Percentiles rank a stretch among this genome's conserved stretches.
phyloP scores from a whole-genome alignment of 2,113 vertebrate genomes.

The Myotis davidii region DNA sequence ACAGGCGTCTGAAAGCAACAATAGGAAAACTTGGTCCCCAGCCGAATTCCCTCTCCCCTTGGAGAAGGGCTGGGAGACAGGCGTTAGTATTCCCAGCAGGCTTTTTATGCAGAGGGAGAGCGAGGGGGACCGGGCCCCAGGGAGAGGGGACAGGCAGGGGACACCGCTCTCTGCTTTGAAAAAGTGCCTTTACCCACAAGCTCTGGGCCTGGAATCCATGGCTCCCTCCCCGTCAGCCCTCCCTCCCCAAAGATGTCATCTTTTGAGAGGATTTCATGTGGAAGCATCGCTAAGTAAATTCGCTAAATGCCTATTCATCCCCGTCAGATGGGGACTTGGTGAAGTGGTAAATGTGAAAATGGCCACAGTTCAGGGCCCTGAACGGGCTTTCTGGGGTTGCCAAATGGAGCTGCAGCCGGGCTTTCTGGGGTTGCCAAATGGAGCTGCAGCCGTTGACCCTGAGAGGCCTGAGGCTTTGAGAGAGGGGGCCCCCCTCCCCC shows the following conservation, averaged over 20 bases:
- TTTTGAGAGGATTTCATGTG: slow-evolving; percentile 88
- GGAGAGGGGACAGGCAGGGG: not conserved
- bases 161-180: slow-evolving; percentile 74
- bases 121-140: not conserved
- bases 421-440: slow-evolving; percentile 81
- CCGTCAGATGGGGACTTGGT: slow-evolving; percentile 79
- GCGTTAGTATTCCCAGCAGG: not conserved
- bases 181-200: slow-evolving; percentile 69
- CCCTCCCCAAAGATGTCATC: slow-evolving; percentile 78
- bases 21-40: not conserved
- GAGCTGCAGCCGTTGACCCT: slow-evolving; percentile 77
- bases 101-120: not conserved
- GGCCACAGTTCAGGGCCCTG: slow-evolving; percentile 79
- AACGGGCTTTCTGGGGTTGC: slow-evolving; percentile 80
- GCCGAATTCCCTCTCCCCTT: not conserved
- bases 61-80: not conserved
- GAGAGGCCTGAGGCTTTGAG: slow-evolving; percentile 60
- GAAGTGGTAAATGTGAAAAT: slow-evolving; percentile 88
- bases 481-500: not conserved
- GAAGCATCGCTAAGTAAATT: slow-evolving; percentile 90
- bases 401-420: slow-evolving; percentile 76
- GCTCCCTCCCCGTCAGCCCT: not conserved
- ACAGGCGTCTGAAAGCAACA: slow-evolving; percentile 40
- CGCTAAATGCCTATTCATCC: slow-evolving; percentile 87
- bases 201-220: slow-evolving; percentile 71